Evolutionary conservation across 2,797 vertebrate genomes (phyloP), one percentile per base, ranked within the genome.

Genomic region (Erpetoichthys calabaricus): DNA sequence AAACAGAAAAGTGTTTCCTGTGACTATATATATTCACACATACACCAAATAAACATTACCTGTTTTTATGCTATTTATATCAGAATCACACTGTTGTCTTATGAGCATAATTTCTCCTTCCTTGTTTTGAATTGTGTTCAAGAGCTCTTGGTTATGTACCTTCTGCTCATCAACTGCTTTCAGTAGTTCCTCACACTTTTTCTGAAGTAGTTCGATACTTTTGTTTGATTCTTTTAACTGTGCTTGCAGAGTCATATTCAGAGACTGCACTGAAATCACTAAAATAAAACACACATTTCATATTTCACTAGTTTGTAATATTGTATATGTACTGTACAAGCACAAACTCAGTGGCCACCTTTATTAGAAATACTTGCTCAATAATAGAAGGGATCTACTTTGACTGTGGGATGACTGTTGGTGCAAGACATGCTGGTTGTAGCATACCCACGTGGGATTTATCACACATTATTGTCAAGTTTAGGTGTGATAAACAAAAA

Each of bases 141-240:
- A 75, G 53, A 82, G 64, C 44, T 50, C 73, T 62, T 70, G 73
- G 52, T 82, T 84, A 70, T 84, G 81, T 56, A 77, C 74, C 62
- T 73, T 81, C 65, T 86, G 83, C 64, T 60, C 69, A 66, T 74
- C 74, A 60, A 84, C 73, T 56, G 80, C 62, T 68, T 77, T 76
- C 64, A 84, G 66, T 3, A 92, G 75, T 3, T 85, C 89, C 56
- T 82, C 61, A 44, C 90, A 83, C 70, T 89, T 86, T n/a, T 66
- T 71, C 64, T 84, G 87, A 42, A 92, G 71, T 4, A 79, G 77
- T 61, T 81, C 84, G 47, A 90, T 76, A 7, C 73, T 77, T 66
- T 70, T 78, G 53, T 84, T 70, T 1, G 81, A 80, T 2, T 81
- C 71, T 1, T 67, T 63, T 60, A 96, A 70, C 56, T 94, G 84